phyloP scores from a whole-genome alignment of 1,140 invertebrate genomes.

The Drosophila equinoxialis region DNA sequence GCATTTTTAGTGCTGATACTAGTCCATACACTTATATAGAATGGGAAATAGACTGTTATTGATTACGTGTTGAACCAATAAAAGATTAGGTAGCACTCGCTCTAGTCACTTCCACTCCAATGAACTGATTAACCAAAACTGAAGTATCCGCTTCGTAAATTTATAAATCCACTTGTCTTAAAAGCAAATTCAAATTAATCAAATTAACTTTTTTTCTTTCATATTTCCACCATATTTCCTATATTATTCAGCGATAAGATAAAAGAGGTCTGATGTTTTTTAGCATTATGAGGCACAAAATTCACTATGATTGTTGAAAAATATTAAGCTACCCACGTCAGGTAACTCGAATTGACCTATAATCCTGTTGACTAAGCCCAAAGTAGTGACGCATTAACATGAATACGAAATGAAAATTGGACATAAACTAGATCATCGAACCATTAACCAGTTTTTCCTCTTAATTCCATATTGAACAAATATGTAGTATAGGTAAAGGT shows the following conservation, averaged over 20 bases:
- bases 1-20: slow-evolving; percentile 55
- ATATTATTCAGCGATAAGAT: slow-evolving; percentile 11
- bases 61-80: slow-evolving; percentile 33
- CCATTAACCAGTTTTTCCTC: no score
- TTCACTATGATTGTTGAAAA: not conserved
- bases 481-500: no score
- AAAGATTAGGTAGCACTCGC: not conserved
- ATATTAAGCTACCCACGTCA: not conserved
- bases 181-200: slow-evolving; percentile 38
- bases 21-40: slow-evolving; percentile 29
- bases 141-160: slow-evolving; percentile 29
- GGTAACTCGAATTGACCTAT: not conserved
- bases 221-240: slow-evolving; percentile 24
- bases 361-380: not conserved
- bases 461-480: no score
- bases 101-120: slow-evolving; percentile 34
- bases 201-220: slow-evolving; percentile 36
- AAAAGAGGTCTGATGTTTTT: not conserved
- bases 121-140: slow-evolving; percentile 52
- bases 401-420: not conserved
- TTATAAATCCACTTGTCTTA: slow-evolving; percentile 17
- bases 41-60: slow-evolving; percentile 5
- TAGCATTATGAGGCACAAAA: not conserved
- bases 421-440: not conserved
- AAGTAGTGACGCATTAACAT: not conserved